A percentile compares a stretch with the other conserved stretches of the same genome.
These are phyloP conservation scores for Littorina saxatilis DNA, from an alignment of 1,140 invertebrate genomes.

Conservation along the genomic window DNA sequence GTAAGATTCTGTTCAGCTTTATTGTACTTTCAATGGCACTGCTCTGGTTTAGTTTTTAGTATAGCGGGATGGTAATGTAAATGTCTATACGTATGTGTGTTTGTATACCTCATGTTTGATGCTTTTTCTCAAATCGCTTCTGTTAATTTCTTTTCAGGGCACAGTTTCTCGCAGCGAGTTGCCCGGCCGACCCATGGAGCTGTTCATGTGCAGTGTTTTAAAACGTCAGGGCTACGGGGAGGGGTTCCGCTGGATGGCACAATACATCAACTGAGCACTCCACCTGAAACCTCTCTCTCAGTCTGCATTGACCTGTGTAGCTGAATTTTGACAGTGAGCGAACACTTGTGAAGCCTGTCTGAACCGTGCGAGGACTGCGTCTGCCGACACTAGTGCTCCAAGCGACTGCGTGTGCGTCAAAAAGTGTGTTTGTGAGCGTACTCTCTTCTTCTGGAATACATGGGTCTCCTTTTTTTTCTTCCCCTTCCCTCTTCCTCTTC, in stretches of 20 bases:
- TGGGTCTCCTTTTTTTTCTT: not conserved
- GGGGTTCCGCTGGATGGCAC: conserved; percentile 98
- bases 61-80: too few species aligned
- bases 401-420: conserved; percentile 3
- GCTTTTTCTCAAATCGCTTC: too few species aligned
- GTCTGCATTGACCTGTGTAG: not conserved
- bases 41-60: too few species aligned
- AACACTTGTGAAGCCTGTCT: conserved; percentile 3
- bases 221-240: conserved; percentile 99
- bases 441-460: not conserved
- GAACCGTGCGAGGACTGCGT: conserved; percentile 2
- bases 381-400: conserved; percentile 12
- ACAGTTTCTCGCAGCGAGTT: conserved; percentile 92
- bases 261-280: conserved; percentile 70
- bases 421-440: not conserved
- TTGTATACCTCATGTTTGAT: too few species aligned
- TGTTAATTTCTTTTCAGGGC: conserved; percentile 82
- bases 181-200: conserved; percentile 95
- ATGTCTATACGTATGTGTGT: too few species aligned
- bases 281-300: not conserved
- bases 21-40: too few species aligned
- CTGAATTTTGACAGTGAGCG: conserved; percentile 1
- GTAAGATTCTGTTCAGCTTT: too few species aligned
- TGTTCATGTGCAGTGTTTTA: conserved; percentile 99
- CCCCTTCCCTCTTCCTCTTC: not conserved